Evolutionary conservation across 1,140 invertebrate species (phyloP).

Genomic region (Tetramorium simillimum): DNA sequence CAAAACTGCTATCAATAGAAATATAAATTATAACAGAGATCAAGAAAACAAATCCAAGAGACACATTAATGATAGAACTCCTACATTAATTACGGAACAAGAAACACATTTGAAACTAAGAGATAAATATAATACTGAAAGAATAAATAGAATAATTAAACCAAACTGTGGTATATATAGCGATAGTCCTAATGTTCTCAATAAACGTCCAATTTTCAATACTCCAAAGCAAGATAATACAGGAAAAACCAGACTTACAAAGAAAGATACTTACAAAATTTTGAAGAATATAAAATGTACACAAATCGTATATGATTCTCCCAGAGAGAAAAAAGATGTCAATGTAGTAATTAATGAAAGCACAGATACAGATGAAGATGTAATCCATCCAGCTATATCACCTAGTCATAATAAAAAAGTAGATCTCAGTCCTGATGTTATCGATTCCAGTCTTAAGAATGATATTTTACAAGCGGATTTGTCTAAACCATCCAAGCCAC

Average conservation of each 20-base stretch:
- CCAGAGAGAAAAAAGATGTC: conserved; percentile 20
- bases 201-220: not conserved
- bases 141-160: not conserved
- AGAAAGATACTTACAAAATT: conserved; percentile 41
- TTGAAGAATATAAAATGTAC: conserved; percentile 56
- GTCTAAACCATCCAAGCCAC: not conserved
- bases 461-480: conserved; percentile 26
- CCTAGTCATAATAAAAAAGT: not conserved
- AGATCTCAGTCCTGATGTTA: conserved; percentile 46
- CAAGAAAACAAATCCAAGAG: not conserved
- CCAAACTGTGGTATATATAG: not conserved
- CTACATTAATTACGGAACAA: not conserved
- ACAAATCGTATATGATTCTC: conserved; percentile 47
- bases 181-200: not conserved
- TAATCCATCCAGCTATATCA: conserved; percentile 66
- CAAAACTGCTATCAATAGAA: conserved; percentile 10
- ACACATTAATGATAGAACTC: not conserved
- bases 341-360: conserved; percentile 57
- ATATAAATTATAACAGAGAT: not conserved
- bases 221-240: not conserved
- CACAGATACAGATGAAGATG: conserved; percentile 48
- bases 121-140: not conserved
- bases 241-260: conserved; percentile 23
- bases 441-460: conserved; percentile 41
- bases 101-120: not conserved